Evolutionary conservation across 1,140 invertebrate genomes (phyloP).

Genomic region (Panagrolaimus sp.): DNA sequence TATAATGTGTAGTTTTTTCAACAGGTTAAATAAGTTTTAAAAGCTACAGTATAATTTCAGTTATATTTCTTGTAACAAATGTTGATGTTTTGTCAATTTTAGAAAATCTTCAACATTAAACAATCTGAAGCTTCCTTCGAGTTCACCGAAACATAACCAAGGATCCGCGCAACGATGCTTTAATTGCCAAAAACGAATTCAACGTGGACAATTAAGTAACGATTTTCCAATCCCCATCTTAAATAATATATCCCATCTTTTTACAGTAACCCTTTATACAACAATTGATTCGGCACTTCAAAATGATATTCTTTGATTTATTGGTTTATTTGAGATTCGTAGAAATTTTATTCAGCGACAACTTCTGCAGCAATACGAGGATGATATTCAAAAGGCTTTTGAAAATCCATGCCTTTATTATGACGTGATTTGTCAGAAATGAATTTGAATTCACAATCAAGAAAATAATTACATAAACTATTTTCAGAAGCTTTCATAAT

Average conservation of each 20-base stretch:
- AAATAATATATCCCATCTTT: not conserved
- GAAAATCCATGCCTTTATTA: not conserved
- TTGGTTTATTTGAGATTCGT: not conserved
- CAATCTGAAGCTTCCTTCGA: too few species aligned
- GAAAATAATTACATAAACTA: not conserved
- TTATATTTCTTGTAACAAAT: too few species aligned
- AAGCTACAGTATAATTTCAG: too few species aligned
- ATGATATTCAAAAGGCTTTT: slow-evolving; percentile 2
- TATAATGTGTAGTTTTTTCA: too few species aligned
- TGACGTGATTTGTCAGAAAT: not conserved
- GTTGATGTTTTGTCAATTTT: too few species aligned
- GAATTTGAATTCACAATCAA: not conserved
- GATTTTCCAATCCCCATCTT: not conserved
- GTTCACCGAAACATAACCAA: too few species aligned
- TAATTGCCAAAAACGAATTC: not conserved
- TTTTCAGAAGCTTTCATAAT: not conserved
- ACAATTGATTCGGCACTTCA: not conserved
- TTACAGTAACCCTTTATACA: not conserved
- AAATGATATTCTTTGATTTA: not conserved
- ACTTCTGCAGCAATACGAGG: not conserved
- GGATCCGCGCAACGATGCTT: not conserved
- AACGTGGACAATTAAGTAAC: too few species aligned
- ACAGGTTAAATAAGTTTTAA: too few species aligned
- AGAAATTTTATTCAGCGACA: not conserved
- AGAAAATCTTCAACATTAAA: not conserved